Conservation (phyloP, 2,797 vertebrate species). For the Tamandua tetradactyla region DNA sequence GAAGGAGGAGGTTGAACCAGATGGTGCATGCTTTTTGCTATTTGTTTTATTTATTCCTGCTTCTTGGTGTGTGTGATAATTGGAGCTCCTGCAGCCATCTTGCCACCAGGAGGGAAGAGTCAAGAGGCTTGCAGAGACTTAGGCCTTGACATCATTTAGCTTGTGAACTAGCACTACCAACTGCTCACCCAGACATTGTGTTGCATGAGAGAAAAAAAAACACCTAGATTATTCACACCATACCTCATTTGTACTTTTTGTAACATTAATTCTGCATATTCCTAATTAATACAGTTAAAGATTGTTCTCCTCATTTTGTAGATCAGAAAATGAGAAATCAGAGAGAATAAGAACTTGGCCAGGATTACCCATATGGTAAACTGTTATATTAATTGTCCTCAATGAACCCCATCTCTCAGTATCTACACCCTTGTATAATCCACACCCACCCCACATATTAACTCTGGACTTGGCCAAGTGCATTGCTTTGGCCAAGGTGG, state of each 20-base stretch:
- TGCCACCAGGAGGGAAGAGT: background rate
- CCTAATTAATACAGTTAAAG: background rate
- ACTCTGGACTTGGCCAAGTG: background rate
- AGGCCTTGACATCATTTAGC: background rate
- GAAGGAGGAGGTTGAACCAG: background rate
- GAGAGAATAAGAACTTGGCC: background rate
- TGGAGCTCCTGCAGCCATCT: background rate
- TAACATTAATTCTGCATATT: background rate
- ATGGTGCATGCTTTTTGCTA: background rate
- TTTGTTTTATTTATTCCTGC: background rate
- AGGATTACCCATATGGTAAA: background rate
- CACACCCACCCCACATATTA: background rate
- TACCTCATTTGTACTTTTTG: background rate
- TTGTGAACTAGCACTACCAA: background rate
- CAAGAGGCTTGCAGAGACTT: background rate
- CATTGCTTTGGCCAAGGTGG: background rate
- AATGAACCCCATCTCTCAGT: background rate
- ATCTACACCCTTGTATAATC: background rate
- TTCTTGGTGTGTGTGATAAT: background rate
- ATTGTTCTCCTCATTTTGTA: background rate
- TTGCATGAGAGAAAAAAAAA: too few species aligned
- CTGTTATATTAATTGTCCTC: background rate
- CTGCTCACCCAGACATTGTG: background rate
- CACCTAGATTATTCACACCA: background rate
- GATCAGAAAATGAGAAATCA: background rate